Evolutionary conservation across 2,888 invertebrate genomes (phyloP).

Genomic region (Corythucha ciliata): DNA sequence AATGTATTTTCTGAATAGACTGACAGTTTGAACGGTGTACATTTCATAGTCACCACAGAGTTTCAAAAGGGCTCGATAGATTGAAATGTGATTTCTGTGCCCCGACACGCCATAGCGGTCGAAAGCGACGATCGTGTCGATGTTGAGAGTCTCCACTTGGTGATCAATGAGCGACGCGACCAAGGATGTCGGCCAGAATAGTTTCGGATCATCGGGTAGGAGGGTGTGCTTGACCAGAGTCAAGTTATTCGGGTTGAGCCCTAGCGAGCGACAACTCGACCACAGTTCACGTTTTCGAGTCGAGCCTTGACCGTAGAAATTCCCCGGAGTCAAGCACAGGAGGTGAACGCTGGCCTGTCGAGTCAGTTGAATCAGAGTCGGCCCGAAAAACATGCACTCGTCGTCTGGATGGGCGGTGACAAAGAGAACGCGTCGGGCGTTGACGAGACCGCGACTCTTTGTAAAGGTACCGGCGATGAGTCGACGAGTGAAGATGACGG

Average conservation of each 20-base stretch:
- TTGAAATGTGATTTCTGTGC: conserved; percentile 83
- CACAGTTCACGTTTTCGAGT: conserved; percentile 69
- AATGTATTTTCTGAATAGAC: conserved; percentile 76
- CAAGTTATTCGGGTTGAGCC: conserved; percentile 67
- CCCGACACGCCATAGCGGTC: conserved; percentile 88
- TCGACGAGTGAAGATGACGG: conserved; percentile 14
- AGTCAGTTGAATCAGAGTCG: conserved; percentile 64
- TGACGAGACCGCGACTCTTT: conserved; percentile 2
- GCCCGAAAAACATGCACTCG: conserved; percentile 98
- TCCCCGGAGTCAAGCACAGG: conserved; percentile 79
- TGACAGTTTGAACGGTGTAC: conserved; percentile 62
- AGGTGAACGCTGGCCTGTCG: conserved; percentile 62
- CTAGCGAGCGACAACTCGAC: conserved; percentile 67
- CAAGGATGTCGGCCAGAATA: conserved; percentile 63
- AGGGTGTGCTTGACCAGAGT: conserved; percentile 53
- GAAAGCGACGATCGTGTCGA: conserved; percentile 79
- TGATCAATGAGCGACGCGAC: conserved; percentile 55
- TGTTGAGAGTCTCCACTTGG: conserved; percentile 57
- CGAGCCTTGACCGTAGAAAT: conserved; percentile 55
- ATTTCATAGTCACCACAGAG: conserved; percentile 55
- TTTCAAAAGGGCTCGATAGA: conserved; percentile 50
- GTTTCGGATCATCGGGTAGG: conserved; percentile 65
- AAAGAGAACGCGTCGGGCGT: conserved; percentile 53
- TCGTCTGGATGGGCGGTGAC: conserved; percentile 96
- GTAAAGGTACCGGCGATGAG: neutral